These are phyloP conservation scores for Orgyia antiqua DNA, from an alignment of 2,888 invertebrate species.

Conservation along the genomic window DNA sequence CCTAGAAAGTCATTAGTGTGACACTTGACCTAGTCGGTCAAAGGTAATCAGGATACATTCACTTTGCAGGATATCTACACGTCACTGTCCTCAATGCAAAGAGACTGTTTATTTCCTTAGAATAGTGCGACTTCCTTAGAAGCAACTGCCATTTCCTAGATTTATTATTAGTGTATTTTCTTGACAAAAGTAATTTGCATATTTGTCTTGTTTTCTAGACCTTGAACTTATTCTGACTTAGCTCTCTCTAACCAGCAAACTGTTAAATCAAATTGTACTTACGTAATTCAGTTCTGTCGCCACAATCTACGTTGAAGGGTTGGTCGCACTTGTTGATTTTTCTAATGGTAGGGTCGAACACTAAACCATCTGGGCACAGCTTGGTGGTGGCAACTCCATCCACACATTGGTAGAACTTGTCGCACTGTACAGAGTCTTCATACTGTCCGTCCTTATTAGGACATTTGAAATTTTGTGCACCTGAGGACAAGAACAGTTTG, in stretches of 20 bases:
- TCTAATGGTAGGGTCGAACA: slow-evolving; percentile 90
- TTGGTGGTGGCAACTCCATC: slow-evolving; percentile 86
- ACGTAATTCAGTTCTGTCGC: slow-evolving; percentile 92
- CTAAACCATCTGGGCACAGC: slow-evolving; percentile 91
- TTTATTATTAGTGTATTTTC: no score
- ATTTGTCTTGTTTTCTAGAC: no score
- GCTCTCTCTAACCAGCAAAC: no score
- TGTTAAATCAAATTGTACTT: no score
- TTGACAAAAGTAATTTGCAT: no score
- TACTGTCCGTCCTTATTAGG: slow-evolving; percentile 89
- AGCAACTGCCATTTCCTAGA: no score
- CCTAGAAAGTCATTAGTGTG: slow-evolving; percentile 58
- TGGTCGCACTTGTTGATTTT: slow-evolving; percentile 95
- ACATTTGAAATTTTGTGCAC: slow-evolving; percentile 82
- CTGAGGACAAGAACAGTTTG: slow-evolving; percentile 42
- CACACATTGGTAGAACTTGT: slow-evolving; percentile 89
- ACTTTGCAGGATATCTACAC: slow-evolving; percentile 43
- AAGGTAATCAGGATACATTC: slow-evolving; percentile 59
- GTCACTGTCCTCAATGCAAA: slow-evolving; percentile 35
- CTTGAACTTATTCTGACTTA: no score
- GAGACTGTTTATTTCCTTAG: no score
- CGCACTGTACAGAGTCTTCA: slow-evolving; percentile 88
- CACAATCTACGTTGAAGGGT: slow-evolving; percentile 94
- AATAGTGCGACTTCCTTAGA: no score
- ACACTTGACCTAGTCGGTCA: slow-evolving; percentile 53